Evolutionary conservation across 2,113 vertebrate genomes (phyloP).

Genomic region (Chaetodon auriga): DNA sequence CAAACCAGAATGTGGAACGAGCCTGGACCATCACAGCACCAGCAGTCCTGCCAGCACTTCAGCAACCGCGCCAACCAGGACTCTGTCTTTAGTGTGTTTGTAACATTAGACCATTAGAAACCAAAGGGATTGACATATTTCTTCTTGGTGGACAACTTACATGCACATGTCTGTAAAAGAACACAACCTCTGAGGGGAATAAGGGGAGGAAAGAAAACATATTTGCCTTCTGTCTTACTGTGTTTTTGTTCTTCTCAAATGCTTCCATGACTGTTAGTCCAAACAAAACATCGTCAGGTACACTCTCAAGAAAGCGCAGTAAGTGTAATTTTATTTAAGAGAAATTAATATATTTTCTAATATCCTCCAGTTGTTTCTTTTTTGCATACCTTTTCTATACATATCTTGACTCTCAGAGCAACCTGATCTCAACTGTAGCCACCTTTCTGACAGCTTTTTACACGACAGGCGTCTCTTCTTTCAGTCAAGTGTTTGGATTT

Average conservation of each 20-base stretch:
- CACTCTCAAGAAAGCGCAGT: conserved; percentile 58
- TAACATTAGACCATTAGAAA: conserved; percentile 78
- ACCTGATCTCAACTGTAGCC: conserved; percentile 24
- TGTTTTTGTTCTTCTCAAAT: conserved; percentile 44
- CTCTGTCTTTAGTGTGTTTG: conserved; percentile 58
- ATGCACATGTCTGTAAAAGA: conserved; percentile 43
- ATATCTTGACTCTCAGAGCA: conserved; percentile 41
- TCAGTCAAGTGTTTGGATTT: conserved; percentile 56
- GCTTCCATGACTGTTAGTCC: conserved; percentile 50
- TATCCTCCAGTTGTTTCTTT: conserved; percentile 52
- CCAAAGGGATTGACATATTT: conserved; percentile 76
- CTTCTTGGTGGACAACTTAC: conserved; percentile 52
- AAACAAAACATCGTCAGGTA: conserved; percentile 63
- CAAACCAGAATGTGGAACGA: not conserved
- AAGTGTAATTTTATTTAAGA: conserved; percentile 79
- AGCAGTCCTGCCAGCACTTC: conserved; percentile 51
- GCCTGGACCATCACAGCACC: not conserved
- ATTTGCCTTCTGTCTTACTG: conserved; percentile 48
- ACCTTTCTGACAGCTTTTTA: conserved; percentile 32
- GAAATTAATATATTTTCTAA: conserved; percentile 85
- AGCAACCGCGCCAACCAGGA: conserved; percentile 50
- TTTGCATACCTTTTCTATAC: conserved; percentile 50
- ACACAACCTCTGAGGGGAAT: conserved; percentile 28
- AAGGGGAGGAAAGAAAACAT: conserved; percentile 4
- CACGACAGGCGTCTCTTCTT: conserved; percentile 32